Percentiles rank a stretch among this genome's conserved stretches.
These are phyloP conservation scores for Uropetala carovei DNA, from an alignment of 2,888 invertebrate species.

Conservation along the genomic window DNA sequence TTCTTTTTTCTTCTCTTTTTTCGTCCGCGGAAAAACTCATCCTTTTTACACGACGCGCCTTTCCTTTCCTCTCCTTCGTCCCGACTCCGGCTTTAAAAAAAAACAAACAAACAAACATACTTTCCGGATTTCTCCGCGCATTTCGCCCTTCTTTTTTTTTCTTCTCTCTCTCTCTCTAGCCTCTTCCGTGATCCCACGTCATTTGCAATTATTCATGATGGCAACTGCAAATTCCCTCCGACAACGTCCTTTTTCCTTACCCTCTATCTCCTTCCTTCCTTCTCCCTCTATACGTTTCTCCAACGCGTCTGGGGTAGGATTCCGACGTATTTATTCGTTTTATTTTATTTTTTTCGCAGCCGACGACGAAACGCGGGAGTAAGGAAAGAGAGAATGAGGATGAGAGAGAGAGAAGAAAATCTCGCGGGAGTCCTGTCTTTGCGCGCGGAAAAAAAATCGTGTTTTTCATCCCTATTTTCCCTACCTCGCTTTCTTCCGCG, in stretches of 20 bases:
- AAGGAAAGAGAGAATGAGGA: too few species aligned
- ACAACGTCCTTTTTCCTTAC: not conserved
- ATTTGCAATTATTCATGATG: conserved; percentile 19
- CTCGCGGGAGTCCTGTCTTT: too few species aligned
- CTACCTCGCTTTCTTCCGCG: not conserved
- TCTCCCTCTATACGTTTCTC: too few species aligned
- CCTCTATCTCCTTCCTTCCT: not conserved
- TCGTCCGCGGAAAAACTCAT: not conserved
- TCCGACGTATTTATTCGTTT: too few species aligned
- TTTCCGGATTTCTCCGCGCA: not conserved
- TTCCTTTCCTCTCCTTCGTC: too few species aligned
- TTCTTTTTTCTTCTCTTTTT: not conserved
- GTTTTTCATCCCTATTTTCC: not conserved
- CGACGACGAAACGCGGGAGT: too few species aligned
- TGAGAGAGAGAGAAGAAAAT: too few species aligned
- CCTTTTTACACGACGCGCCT: not conserved
- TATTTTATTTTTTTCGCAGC: too few species aligned
- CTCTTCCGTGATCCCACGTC: not conserved
- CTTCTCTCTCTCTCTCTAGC: conserved; percentile 5
- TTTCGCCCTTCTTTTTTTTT: too few species aligned
- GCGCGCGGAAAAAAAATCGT: not conserved
- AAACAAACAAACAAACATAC: too few species aligned
- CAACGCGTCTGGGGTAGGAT: too few species aligned
- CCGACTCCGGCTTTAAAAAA: too few species aligned
- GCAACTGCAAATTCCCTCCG: conserved; percentile 11